Base-by-base conservation (phyloP, 2,888 invertebrate species). In the Caenorhabditis auriculariae region DNA sequence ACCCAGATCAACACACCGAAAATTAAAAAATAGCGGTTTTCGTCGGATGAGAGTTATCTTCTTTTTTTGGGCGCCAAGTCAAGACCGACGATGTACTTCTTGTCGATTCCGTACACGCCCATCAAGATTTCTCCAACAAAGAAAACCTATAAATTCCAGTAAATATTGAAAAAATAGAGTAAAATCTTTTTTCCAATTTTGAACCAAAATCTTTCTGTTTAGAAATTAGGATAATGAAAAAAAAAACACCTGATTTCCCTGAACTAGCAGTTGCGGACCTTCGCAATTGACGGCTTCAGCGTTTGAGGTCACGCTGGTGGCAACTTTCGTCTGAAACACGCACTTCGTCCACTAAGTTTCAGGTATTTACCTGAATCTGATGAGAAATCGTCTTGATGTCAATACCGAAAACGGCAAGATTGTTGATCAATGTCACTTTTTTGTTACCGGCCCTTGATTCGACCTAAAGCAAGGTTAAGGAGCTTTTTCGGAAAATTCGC, bases 401-500 rank as follows among this genome's bases (percentile, higher is more conserved):
- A 74, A 94, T 90, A 27, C 93, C 92, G 83, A 88, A 94, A 57
- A 87, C 84, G 81, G 92, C 91, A 78, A 94, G 86, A 84, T 94
- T 93, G 72, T 91, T 90, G 2, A 95, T 88, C 48, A 93, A 83
- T 1, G 94, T 94, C 50, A 91, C 89, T 88, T 89, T 72, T 62
- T 80, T 80, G 54, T 80, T 80, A 19, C 77, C 77, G 12, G 73
- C 60, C 1, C 80, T 58, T 23, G 70, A 78, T 53, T 80, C 80
- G 6, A 75, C 54, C 75, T 77, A 27, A 50, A 71, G 47, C 9
- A 3, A 24, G 7, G 24, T 24, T 27, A 12, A 17, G 15, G 23
- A 47, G 2, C 28, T 9, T 9, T 17, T 12, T n/a, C 4, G 6
- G 9, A 3, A 19, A 42, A 44, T 12, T 4, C 9, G 46, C 37